A percentile compares a stretch with the other conserved stretches of the same genome.
These are phyloP conservation scores for Scaptomyza graminum DNA, from an alignment of 1,140 invertebrate species.

Conservation along the genomic window DNA sequence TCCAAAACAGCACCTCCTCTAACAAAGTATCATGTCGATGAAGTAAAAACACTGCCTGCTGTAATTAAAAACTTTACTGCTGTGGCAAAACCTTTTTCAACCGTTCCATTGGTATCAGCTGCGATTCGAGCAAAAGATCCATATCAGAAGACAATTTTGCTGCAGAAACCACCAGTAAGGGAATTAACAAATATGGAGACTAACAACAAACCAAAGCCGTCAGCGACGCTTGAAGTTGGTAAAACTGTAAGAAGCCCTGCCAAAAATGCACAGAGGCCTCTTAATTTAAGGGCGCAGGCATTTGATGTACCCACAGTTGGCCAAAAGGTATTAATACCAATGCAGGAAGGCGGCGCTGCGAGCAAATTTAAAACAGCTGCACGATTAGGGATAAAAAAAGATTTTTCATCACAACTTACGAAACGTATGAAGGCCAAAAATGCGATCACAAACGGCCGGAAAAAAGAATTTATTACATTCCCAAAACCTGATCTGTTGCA, in stretches of 20 bases:
- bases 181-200: not conserved
- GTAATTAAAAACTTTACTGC: not conserved
- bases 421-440: conserved; percentile 53
- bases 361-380: conserved; percentile 42
- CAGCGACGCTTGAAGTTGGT: not conserved
- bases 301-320: not conserved
- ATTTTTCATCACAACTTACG: not conserved
- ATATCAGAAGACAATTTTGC: not conserved
- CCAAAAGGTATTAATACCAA: not conserved
- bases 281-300: conserved; percentile 1
- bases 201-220: not conserved
- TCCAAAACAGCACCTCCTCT: not conserved
- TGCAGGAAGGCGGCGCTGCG: conserved; percentile 35
- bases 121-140: not conserved
- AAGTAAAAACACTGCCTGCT: not conserved
- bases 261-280: not conserved
- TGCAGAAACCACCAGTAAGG: not conserved
- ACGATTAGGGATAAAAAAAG: not conserved
- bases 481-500: conserved; percentile 26
- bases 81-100: not conserved
- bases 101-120: not conserved
- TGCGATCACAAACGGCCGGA: not conserved
- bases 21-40: not conserved
- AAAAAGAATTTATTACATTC: conserved; percentile 8
- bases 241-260: not conserved